Base-by-base conservation (phyloP, 2,888 invertebrate genomes). In the Leptinotarsa tumamoca region DNA sequence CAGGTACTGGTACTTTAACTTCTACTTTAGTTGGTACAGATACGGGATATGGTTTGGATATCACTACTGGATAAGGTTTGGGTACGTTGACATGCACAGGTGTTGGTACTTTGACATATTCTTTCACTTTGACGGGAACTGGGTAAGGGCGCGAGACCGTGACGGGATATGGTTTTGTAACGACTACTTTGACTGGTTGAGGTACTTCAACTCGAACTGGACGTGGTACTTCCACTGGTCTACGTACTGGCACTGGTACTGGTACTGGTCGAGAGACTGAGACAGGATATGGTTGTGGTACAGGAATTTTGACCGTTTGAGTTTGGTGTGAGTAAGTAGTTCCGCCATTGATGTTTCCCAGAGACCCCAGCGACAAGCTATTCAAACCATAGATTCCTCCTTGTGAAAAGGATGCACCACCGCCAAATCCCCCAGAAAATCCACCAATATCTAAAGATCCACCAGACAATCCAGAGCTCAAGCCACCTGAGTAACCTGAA, bases 191-290 rank as follows among this genome's bases (percentile, higher is more conserved):
- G 68, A 87, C 83, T 50, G 87, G 86, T 13, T 83, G 83, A 4
- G 87, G 86, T 33, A 87, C 85, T 78, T 86, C 85, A 4, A 86
- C 84, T 27, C 76, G 78, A 3, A 86, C 85, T 51, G 86, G 84
- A 23, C 85, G 81, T 23, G 86, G 86, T 49, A 86, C 84, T 15
- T 85, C 84, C 4, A 85, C 85, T 10, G 84, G 86, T 72, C 83
- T 80, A 10, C 84, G 85, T 50, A 87, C 85, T 61, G 83, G 80
- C 7, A 86, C 85, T 66, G 85, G 85, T 18, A 86, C 85, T 5
- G 83, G 81, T 7, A 84, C 83, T 54, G 86, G 86, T 27, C 84
- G 80, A 73, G 83, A 79, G 21, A 85, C 83, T 14, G 81, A 76
- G 4, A 85, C 82, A 63, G 82, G 84, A 18, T 82, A 82, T 15